Evolutionary conservation across 2,113 vertebrate genomes (phyloP).

Genomic region (Malurus alboscapulatus): DNA sequence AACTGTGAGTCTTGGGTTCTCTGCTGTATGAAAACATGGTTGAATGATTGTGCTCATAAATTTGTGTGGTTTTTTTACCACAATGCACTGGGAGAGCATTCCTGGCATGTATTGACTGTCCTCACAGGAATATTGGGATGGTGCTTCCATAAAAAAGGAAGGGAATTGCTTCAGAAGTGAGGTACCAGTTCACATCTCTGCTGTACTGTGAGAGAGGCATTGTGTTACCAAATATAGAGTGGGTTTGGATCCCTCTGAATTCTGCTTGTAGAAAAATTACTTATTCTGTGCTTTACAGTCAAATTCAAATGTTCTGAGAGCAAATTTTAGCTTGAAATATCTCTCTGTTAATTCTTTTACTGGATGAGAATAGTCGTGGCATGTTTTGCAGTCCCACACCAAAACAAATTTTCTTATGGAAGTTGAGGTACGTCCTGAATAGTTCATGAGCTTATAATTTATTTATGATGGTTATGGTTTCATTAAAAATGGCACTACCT

Average conservation of each 20-base stretch:
- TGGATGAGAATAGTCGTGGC: background rate
- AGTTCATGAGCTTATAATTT: slow-evolving; percentile 71
- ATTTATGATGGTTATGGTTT: slow-evolving; percentile 73
- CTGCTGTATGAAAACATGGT: background rate
- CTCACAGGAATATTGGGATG: background rate
- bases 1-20: background rate
- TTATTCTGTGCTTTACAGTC: background rate
- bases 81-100: fast-evolving
- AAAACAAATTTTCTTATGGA: slow-evolving; percentile 23
- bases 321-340: background rate
- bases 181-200: background rate
- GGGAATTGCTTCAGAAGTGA: background rate
- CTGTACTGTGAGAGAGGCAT: background rate
- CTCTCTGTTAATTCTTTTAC: background rate
- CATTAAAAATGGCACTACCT: slow-evolving; percentile 77
- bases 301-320: background rate
- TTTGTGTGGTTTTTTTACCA: background rate
- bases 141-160: background rate
- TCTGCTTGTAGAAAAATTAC: background rate
- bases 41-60: background rate
- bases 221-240: background rate
- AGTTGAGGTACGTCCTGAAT: slow-evolving; percentile 64
- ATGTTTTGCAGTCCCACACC: background rate
- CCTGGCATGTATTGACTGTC: background rate
- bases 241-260: background rate